phyloP scores from a whole-genome alignment of 2,113 vertebrate genomes.

The Percina caprodes region DNA sequence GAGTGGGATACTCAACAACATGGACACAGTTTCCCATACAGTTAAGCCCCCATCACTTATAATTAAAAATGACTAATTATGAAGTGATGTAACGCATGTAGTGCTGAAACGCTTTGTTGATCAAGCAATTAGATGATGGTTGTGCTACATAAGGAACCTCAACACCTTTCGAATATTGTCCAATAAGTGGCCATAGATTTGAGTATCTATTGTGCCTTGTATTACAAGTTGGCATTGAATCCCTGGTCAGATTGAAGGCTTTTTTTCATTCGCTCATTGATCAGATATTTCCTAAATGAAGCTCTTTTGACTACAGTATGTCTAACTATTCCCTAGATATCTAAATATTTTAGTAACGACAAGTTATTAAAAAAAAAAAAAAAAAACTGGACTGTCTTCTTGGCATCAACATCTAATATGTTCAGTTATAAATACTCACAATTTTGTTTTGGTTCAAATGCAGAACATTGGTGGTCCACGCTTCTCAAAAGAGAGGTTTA shows the following conservation, averaged over 20 bases:
- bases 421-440: neutral
- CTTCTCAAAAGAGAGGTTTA: neutral
- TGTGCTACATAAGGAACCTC: no score
- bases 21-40: neutral
- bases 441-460: neutral
- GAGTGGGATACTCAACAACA: neutral
- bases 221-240: neutral
- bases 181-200: neutral
- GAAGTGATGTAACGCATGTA: neutral
- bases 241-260: neutral
- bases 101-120: neutral
- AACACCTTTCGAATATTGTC: neutral
- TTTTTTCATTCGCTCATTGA: neutral
- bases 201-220: neutral
- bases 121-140: neutral
- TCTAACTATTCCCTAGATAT: neutral
- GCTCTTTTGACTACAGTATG: neutral
- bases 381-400: neutral
- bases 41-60: neutral
- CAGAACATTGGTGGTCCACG: neutral
- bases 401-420: neutral
- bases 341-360: neutral
- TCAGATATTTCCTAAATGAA: neutral
- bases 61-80: neutral
- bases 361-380: neutral